Evolutionary conservation across 1,140 invertebrate genomes (phyloP).

Genomic region (Drosophila trapezifrons): DNA sequence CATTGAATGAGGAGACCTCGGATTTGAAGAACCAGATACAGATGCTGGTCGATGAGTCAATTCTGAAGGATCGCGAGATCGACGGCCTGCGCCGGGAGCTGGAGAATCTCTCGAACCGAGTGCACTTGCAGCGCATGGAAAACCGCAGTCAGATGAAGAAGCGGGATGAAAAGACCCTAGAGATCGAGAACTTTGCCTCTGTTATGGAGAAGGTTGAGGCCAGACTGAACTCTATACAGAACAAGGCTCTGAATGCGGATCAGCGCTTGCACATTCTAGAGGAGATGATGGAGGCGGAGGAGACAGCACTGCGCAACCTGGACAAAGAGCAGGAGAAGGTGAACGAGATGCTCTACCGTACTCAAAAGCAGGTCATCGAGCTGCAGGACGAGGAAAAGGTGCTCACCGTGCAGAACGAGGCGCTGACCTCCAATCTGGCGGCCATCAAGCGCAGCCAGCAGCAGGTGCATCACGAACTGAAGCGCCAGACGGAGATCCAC

Average conservation of each 20-base stretch:
- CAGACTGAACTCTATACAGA: conserved; percentile 53
- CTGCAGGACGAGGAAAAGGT: conserved; percentile 63
- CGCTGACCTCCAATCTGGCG: conserved; percentile 40
- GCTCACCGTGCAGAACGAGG: conserved; percentile 53
- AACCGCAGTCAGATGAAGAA: conserved; percentile 57
- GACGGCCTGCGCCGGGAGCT: conserved; percentile 65
- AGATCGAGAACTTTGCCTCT: conserved; percentile 48
- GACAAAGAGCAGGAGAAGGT: conserved; percentile 69
- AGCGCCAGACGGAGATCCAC: conserved; percentile 75
- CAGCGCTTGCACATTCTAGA: conserved; percentile 75
- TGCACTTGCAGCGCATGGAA: conserved; percentile 70
- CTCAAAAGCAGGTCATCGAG: conserved; percentile 65
- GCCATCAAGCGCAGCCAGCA: conserved; percentile 58
- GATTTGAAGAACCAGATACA: conserved; percentile 69
- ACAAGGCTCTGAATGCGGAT: conserved; percentile 66
- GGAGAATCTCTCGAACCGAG: conserved; percentile 66
- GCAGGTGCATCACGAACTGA: conserved; percentile 49
- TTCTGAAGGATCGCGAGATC: conserved; percentile 74
- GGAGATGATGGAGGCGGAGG: conserved; percentile 73
- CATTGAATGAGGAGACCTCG: conserved; percentile 67
- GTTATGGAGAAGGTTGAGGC: conserved; percentile 50
- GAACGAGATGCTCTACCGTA: conserved; percentile 71
- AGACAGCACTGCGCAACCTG: conserved; percentile 48
- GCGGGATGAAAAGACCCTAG: conserved; percentile 40
- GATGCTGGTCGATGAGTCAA: conserved; percentile 41